Evolutionary conservation across 2,888 invertebrate species (phyloP).

Genomic region (Lasioglossum figueresi): DNA sequence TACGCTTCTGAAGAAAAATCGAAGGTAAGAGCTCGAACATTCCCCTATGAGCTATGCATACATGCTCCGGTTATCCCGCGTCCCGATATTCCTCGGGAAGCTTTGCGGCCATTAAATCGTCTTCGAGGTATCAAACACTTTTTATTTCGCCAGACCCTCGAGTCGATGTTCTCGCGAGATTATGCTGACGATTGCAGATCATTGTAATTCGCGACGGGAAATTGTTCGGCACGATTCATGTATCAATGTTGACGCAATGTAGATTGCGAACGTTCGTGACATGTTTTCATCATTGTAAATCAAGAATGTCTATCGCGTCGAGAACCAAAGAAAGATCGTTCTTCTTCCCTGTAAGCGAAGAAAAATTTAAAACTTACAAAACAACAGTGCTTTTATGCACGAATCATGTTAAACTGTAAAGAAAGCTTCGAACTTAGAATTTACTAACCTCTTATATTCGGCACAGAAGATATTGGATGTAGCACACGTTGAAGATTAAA

Average conservation of each 20-base stretch:
- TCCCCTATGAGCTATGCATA: conserved; percentile 40
- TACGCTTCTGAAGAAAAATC: conserved; percentile 46
- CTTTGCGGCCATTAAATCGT: conserved; percentile 39
- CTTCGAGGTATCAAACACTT: conserved; percentile 3
- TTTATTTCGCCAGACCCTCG: conserved; percentile 10
- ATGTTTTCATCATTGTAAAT: background rate
- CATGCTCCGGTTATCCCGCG: conserved; percentile 36
- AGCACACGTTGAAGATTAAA: too few relatives aligned
- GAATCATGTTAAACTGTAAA: too few relatives aligned
- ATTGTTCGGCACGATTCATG: background rate
- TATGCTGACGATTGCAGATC: background rate
- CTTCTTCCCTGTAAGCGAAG: too few relatives aligned
- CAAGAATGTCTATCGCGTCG: too few relatives aligned
- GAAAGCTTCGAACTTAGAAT: too few relatives aligned
- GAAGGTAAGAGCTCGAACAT: conserved; percentile 46
- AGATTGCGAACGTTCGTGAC: background rate
- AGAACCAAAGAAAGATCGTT: too few relatives aligned
- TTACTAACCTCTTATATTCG: too few relatives aligned
- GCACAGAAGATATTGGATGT: too few relatives aligned
- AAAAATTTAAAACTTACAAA: too few relatives aligned
- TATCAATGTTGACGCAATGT: background rate
- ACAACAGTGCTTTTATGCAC: too few relatives aligned
- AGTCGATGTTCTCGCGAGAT: conserved; percentile 7
- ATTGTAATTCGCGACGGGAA: background rate
- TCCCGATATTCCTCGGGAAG: conserved; percentile 35